Evolutionary conservation across 2,888 invertebrate species (phyloP).

Genomic region (Electrophaes corylata): DNA sequence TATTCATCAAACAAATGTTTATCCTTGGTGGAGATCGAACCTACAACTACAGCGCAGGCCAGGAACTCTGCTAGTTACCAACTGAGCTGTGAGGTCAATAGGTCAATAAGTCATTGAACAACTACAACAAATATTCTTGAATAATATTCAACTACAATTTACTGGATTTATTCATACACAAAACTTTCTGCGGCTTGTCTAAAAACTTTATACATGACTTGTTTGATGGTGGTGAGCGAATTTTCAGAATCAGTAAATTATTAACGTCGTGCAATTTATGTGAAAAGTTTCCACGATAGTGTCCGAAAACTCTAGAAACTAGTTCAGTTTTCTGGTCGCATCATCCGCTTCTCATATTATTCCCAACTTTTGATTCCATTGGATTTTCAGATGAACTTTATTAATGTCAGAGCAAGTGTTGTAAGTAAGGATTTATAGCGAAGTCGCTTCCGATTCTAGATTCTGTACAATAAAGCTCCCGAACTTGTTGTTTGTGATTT

Average conservation of each 20-base stretch:
- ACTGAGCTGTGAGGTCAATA: too few species aligned
- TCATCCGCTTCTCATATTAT: constrained; percentile 42
- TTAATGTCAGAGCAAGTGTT: constrained; percentile 28
- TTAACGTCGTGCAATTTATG: constrained; percentile 70
- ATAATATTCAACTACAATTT: constrained; percentile 7
- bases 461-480: constrained; percentile 1
- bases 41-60: too few species aligned
- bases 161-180: constrained; percentile 11
- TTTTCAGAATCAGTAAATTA: constrained; percentile 63
- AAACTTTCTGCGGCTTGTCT: constrained; percentile 16
- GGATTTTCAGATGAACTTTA: constrained; percentile 36
- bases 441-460: constrained; percentile 13
- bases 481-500: constrained; percentile 10
- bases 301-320: constrained; percentile 53
- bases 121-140: too few species aligned
- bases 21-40: too few species aligned
- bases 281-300: constrained; percentile 60
- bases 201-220: constrained; percentile 21
- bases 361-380: constrained; percentile 36
- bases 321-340: constrained; percentile 26
- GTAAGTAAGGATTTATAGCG: constrained; percentile 26
- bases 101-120: too few species aligned
- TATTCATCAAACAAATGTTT: too few species aligned
- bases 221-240: constrained; percentile 40
- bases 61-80: too few species aligned